Conservation (phyloP, 2,888 invertebrate genomes). For the Harpalus rufipes region DNA sequence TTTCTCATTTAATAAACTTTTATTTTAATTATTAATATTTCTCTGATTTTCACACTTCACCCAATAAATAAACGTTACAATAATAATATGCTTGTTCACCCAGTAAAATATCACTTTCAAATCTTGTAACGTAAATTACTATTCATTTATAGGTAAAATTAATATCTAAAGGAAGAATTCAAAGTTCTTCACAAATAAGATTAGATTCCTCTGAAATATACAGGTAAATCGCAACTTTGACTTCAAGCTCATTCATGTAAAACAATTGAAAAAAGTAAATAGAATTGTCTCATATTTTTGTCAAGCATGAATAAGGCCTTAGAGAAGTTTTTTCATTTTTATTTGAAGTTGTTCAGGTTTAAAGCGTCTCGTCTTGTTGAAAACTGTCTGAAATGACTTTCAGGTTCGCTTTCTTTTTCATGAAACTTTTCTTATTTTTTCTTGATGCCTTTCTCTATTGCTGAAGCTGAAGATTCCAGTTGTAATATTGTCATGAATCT, state of each 20-base stretch:
- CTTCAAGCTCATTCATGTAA: constrained; percentile 50
- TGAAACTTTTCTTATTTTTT: constrained; percentile 63
- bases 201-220: constrained; percentile 4
- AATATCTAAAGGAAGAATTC: not conserved
- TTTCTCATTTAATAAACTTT: no score
- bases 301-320: constrained; percentile 37
- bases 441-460: constrained; percentile 17
- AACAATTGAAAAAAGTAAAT: constrained; percentile 61
- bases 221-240: constrained; percentile 3
- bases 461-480: constrained; percentile 26
- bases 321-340: constrained; percentile 63
- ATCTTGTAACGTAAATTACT: no score
- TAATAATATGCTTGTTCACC: no score
- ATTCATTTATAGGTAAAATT: not conserved
- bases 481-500: constrained; percentile 39
- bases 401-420: constrained; percentile 55
- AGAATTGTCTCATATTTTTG: constrained; percentile 57
- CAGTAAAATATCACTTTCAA: no score
- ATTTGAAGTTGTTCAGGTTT: constrained; percentile 58
- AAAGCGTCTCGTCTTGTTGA: constrained; percentile 60
- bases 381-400: constrained; percentile 62
- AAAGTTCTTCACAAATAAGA: not conserved
- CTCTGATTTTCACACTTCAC: no score
- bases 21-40: no score
- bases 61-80: no score